Conservation (phyloP, 2,113 vertebrate genomes). For the Rhadina sibilatrix region DNA sequence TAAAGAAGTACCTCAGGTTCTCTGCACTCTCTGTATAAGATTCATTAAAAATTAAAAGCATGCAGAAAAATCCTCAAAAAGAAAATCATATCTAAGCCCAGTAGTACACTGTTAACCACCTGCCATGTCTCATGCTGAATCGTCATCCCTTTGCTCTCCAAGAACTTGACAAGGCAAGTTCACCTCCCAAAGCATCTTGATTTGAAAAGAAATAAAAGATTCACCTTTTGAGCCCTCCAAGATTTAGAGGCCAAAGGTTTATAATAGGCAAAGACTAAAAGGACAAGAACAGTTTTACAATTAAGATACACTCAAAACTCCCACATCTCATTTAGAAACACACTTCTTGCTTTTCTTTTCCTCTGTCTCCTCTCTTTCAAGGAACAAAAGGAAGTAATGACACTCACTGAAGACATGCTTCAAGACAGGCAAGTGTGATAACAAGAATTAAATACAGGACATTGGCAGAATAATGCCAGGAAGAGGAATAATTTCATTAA, state of each 20-base stretch:
- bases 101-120: neutral
- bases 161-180: neutral
- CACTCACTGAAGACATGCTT: neutral
- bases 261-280: neutral
- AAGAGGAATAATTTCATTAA: neutral
- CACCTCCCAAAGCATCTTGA: neutral
- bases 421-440: neutral
- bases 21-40: neutral
- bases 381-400: neutral
- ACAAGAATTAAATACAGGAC: neutral
- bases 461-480: neutral
- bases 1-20: slow-evolving; percentile 11
- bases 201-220: neutral
- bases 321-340: neutral
- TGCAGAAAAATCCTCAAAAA: neutral
- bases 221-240: neutral
- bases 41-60: neutral
- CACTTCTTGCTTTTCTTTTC: neutral
- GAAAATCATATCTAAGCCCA: neutral
- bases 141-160: neutral
- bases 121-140: neutral
- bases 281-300: neutral
- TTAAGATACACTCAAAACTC: neutral
- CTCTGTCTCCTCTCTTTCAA: neutral
- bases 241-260: neutral